Conservation (phyloP, 2,888 invertebrate species). For the Saturnia japonica region DNA sequence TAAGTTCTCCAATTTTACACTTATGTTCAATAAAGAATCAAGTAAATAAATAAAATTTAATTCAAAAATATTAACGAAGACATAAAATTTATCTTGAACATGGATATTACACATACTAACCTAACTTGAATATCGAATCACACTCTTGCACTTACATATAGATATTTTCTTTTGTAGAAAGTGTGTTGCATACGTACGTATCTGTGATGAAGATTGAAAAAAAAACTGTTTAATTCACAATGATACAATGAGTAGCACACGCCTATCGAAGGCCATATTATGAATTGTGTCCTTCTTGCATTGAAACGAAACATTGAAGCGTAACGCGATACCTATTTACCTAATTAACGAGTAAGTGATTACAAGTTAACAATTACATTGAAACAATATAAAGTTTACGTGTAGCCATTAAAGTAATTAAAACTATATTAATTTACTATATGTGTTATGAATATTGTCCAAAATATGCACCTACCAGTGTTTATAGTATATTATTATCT, state of each 20-base stretch:
- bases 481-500: not conserved
- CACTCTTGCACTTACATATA: not conserved
- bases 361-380: slow-evolving; percentile 4
- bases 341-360: slow-evolving; percentile 3
- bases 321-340: slow-evolving; percentile 12
- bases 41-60: not conserved
- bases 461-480: not conserved
- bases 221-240: slow-evolving; percentile 12
- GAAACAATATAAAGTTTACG: not conserved
- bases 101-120: not conserved
- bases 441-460: not conserved
- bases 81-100: not conserved
- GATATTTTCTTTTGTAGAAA: not conserved
- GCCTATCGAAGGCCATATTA: slow-evolving; percentile 10
- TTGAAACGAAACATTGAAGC: slow-evolving; percentile 7
- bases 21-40: no score
- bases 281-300: slow-evolving; percentile 9
- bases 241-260: slow-evolving; percentile 8
- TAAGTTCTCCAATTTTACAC: no score
- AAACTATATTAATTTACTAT: not conserved
- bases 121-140: not conserved
- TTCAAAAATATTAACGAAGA: not conserved
- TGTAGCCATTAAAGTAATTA: no score
- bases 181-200: slow-evolving; percentile 13
- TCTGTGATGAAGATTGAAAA: slow-evolving; percentile 12